Percentiles rank a stretch among this genome's conserved stretches.
phyloP scores from a whole-genome alignment of 2,113 vertebrate genomes.

The Gobio gobio region DNA sequence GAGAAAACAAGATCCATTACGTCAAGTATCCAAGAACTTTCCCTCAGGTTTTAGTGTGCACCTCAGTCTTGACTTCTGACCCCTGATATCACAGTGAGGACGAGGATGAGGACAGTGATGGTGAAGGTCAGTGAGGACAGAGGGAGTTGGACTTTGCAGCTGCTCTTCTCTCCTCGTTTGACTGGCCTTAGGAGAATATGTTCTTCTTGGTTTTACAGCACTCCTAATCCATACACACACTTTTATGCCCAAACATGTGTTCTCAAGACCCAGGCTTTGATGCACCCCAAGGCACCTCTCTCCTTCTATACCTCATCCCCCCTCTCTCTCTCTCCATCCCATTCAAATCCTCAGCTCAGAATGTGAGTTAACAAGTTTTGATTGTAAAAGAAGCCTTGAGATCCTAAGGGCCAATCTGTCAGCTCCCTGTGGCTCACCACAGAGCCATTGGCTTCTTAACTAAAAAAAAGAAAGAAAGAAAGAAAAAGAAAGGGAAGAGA shows the following conservation, averaged over 20 bases:
- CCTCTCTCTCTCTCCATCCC: background rate
- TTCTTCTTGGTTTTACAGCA: constrained; percentile 60
- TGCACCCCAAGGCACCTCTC: background rate
- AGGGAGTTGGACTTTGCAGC: constrained; percentile 18
- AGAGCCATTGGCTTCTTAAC: background rate
- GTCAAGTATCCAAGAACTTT: background rate
- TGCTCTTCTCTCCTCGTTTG: constrained; percentile 23
- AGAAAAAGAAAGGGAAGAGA: background rate
- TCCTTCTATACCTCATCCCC: background rate
- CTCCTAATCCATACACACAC: constrained; percentile 67
- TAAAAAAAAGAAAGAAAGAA: background rate
- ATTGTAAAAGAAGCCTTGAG: constrained; percentile 43
- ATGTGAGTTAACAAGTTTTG: constrained; percentile 40
- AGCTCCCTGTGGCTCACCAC: constrained; percentile 31
- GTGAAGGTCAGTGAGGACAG: background rate
- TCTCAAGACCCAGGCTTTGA: background rate
- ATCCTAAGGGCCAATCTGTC: constrained; percentile 33
- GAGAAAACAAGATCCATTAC: background rate
- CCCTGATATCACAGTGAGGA: background rate
- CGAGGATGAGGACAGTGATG: background rate
- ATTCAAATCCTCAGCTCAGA: constrained; percentile 10
- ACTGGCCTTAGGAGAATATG: constrained; percentile 17
- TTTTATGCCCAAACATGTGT: constrained; percentile 25
- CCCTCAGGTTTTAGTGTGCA: constrained; percentile 7
- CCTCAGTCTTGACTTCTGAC: background rate